A percentile compares a stretch with the other conserved stretches of the same genome.
Conservation (phyloP, 1,140 invertebrate species). For the Dendrolimus punctatus region DNA sequence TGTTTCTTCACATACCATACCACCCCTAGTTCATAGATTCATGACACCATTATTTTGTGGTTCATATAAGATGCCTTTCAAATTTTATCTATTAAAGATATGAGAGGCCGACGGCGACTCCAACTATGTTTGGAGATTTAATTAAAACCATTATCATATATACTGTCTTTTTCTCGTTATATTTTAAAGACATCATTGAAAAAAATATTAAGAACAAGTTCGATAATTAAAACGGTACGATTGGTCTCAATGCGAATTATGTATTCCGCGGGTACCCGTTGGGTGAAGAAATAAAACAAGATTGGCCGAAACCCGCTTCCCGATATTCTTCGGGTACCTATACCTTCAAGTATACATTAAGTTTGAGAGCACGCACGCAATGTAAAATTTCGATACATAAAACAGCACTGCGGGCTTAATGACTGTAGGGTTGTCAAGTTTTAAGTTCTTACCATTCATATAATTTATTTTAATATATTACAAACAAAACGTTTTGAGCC, state of each 20-base stretch:
- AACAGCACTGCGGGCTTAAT: conserved; percentile 19
- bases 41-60: too few species aligned
- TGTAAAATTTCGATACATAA: conserved; percentile 36
- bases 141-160: too few species aligned
- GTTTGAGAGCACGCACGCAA: conserved; percentile 42
- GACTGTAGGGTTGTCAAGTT: conserved; percentile 19
- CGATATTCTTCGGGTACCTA: conserved; percentile 26
- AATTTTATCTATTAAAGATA: too few species aligned
- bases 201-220: not conserved
- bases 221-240: conserved; percentile 8
- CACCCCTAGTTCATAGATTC: too few species aligned
- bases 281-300: conserved; percentile 17
- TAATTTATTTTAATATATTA: not conserved
- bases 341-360: conserved; percentile 24
- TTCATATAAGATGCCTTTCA: too few species aligned
- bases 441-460: not conserved
- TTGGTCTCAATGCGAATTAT: conserved; percentile 24
- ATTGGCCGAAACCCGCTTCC: conserved; percentile 34
- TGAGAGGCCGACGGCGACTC: too few species aligned
- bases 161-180: too few species aligned
- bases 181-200: too few species aligned
- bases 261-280: conserved; percentile 14
- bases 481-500: too few species aligned
- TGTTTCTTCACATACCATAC: too few species aligned
- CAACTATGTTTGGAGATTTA: too few species aligned